These are phyloP conservation scores for Phrynosoma platyrhinos DNA, from an alignment of 2,113 vertebrate genomes.

Conservation along the genomic window DNA sequence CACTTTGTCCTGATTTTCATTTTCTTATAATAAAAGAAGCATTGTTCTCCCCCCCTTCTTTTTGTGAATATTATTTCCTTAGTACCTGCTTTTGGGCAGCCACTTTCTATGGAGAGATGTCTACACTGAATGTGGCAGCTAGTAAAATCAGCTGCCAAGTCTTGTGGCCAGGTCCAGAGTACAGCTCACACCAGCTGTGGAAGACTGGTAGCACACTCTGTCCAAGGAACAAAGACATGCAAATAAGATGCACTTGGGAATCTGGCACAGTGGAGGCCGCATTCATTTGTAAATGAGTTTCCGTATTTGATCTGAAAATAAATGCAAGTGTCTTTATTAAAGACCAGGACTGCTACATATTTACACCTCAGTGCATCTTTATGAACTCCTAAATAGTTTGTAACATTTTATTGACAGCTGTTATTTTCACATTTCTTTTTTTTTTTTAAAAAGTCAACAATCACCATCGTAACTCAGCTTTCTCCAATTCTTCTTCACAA, in stretches of 20 bases:
- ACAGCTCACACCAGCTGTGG: conserved; percentile 83
- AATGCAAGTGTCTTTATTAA: conserved; percentile 77
- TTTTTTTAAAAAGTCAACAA: not conserved
- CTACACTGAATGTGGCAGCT: conserved; percentile 44
- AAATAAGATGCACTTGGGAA: conserved; percentile 82
- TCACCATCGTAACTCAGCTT: not conserved
- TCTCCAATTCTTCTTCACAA: not conserved
- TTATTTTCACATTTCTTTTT: not conserved
- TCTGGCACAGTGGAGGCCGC: conserved; percentile 72
- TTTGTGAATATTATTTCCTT: not conserved
- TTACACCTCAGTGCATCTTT: conserved; percentile 54
- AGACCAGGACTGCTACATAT: conserved; percentile 33
- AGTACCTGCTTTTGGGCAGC: conserved; percentile 31
- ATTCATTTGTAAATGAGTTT: conserved; percentile 90
- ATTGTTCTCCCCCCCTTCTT: too few relatives aligned
- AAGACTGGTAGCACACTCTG: conserved; percentile 75
- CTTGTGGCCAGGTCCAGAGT: conserved; percentile 72
- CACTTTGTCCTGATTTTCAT: too few relatives aligned
- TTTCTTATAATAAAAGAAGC: too few relatives aligned
- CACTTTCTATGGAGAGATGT: conserved; percentile 25
- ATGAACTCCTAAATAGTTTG: conserved; percentile 31
- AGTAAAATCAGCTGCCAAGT: conserved; percentile 38
- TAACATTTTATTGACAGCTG: conserved; percentile 13
- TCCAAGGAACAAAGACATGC: conserved; percentile 82
- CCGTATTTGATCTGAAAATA: conserved; percentile 85